Percentiles rank a stretch among this genome's conserved stretches.
phyloP scores from a whole-genome alignment of 2,113 vertebrate species.

The Phyllostomus hastatus region DNA sequence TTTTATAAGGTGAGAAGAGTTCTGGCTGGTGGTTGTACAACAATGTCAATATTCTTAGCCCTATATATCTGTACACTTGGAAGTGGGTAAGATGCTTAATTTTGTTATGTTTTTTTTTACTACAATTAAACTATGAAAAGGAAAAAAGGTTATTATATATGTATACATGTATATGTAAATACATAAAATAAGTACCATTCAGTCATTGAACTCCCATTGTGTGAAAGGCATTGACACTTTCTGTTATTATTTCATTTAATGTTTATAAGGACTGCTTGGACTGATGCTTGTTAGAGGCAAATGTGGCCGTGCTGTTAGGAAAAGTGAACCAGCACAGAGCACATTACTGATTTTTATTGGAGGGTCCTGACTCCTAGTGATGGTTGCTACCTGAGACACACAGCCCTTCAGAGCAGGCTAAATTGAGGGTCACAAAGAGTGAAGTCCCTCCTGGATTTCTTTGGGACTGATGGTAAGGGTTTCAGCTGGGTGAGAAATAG shows the following conservation, averaged over 20 bases:
- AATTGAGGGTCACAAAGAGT: neutral
- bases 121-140: neutral
- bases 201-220: neutral
- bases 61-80: neutral
- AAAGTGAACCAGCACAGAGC: neutral
- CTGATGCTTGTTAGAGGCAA: neutral
- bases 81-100: neutral
- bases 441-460: neutral
- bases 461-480: neutral
- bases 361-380: conserved; percentile 31
- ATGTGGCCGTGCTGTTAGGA: neutral
- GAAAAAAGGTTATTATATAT: neutral
- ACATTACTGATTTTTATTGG: neutral
- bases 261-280: neutral
- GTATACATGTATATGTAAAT: neutral
- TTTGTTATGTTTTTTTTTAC: conserved; percentile 11
- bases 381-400: neutral
- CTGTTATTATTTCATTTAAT: neutral
- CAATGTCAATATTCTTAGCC: neutral
- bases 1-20: neutral
- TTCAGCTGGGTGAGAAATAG: conserved; percentile 1
- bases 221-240: neutral
- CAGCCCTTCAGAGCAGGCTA: neutral
- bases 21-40: neutral
- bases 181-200: neutral